phyloP scores from a whole-genome alignment of 1,140 invertebrate species.

The Leptestheria dahalacensis region DNA sequence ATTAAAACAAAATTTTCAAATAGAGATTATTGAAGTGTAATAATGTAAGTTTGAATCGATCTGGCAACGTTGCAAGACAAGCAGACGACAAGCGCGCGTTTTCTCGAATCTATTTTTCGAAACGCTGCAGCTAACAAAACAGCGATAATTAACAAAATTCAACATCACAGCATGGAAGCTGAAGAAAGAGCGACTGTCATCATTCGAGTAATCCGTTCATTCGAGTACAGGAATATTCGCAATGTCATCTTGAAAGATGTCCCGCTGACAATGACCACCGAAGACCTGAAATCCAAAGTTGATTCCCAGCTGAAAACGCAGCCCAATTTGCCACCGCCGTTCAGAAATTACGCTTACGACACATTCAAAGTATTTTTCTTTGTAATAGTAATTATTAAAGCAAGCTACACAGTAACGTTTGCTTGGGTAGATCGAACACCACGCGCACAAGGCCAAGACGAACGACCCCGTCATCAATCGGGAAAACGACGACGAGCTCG shows the following conservation, averaged over 20 bases:
- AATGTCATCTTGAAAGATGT: constrained; percentile 25
- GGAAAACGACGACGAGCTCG: constrained; percentile 23
- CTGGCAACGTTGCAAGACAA: too few species aligned
- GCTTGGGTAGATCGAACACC: constrained; percentile 24
- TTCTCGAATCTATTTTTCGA: too few species aligned
- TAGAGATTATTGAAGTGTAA: too few species aligned
- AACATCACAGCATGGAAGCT: not conserved
- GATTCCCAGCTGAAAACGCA: constrained; percentile 19
- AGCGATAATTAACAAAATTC: too few species aligned
- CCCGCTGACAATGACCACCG: constrained; percentile 17
- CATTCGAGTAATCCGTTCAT: constrained; percentile 27
- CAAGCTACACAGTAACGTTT: constrained; percentile 14
- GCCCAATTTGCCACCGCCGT: constrained; percentile 22
- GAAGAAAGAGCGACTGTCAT: constrained; percentile 20
- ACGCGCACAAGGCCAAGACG: constrained; percentile 25
- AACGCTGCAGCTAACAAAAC: too few species aligned
- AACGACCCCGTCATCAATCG: constrained; percentile 27
- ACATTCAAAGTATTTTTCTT: constrained; percentile 19
- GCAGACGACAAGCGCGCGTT: too few species aligned
- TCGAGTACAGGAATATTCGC: constrained; percentile 26
- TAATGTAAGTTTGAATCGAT: too few species aligned
- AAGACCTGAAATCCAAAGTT: constrained; percentile 19
- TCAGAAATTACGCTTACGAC: constrained; percentile 25
- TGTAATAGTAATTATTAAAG: not conserved
- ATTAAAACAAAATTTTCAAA: too few species aligned